Evolutionary conservation across 2,797 vertebrate genomes (phyloP).

Genomic region (Chelon labrosus): DNA sequence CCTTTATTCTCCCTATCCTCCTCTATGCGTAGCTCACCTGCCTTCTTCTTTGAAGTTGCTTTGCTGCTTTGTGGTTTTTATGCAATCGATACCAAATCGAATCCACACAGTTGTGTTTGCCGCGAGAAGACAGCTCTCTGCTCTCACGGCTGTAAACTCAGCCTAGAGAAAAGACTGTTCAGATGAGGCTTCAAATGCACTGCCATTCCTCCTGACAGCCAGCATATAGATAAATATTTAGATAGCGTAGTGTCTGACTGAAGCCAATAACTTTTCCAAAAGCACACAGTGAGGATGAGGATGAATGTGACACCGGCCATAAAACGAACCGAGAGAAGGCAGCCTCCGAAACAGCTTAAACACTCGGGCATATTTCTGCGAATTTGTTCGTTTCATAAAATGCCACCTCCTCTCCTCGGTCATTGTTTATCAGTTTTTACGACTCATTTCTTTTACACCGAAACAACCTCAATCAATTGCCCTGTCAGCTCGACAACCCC

Average conservation of each 20-base stretch:
- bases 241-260: slow-evolving; percentile 30
- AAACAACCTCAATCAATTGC: slow-evolving; percentile 64
- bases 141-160: slow-evolving; percentile 16
- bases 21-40: slow-evolving; percentile 26
- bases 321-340: slow-evolving; percentile 23
- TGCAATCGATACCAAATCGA: slow-evolving; percentile 41
- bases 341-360: slow-evolving; percentile 15
- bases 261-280: slow-evolving; percentile 36
- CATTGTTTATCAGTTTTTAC: slow-evolving; percentile 58
- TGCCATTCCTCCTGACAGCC: slow-evolving; percentile 22
- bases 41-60: slow-evolving; percentile 48
- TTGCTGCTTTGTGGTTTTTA: slow-evolving; percentile 52
- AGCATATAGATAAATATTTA: slow-evolving; percentile 44
- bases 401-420: slow-evolving; percentile 32
- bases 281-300: slow-evolving; percentile 4
- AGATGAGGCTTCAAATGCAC: slow-evolving; percentile 31
- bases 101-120: slow-evolving; percentile 29
- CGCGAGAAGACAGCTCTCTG: slow-evolving; percentile 16
- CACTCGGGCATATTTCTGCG: slow-evolving; percentile 26
- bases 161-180: slow-evolving; percentile 19
- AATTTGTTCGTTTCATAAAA: slow-evolving; percentile 50
- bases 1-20: slow-evolving; percentile 18
- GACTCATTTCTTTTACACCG: slow-evolving; percentile 37
- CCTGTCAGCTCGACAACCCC: slow-evolving; percentile 38
- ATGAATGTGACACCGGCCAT: slow-evolving; percentile 46